These are phyloP conservation scores for Platichthys stellatus DNA, from an alignment of 2,113 vertebrate species.

Conservation along the genomic window DNA sequence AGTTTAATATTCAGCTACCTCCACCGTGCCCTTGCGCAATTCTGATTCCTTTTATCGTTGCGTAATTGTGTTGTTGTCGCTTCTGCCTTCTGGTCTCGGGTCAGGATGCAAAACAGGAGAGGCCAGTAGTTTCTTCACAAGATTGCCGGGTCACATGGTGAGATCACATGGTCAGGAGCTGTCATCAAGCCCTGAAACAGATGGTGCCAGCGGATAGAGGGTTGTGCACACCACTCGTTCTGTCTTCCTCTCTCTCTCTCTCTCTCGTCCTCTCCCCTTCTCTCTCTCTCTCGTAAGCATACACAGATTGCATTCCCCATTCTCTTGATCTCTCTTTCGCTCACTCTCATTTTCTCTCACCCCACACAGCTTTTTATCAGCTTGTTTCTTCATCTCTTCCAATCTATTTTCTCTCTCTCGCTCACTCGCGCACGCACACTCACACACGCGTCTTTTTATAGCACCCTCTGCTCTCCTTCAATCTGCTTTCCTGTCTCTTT, in stretches of 20 bases:
- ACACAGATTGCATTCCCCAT: slow-evolving; percentile 58
- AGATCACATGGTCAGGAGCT: slow-evolving; percentile 72
- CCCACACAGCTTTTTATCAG: slow-evolving; percentile 54
- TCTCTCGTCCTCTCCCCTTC: slow-evolving; percentile 13
- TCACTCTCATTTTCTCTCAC: slow-evolving; percentile 53
- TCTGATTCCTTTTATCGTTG: slow-evolving; percentile 18
- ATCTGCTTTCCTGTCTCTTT: slow-evolving; percentile 48
- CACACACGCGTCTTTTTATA: slow-evolving; percentile 53
- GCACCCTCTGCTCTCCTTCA: slow-evolving; percentile 47
- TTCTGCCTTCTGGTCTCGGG: slow-evolving; percentile 38
- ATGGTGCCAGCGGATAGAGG: slow-evolving; percentile 72
- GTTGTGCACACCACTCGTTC: slow-evolving; percentile 37
- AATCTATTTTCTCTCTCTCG: slow-evolving; percentile 53
- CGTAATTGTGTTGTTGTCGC: slow-evolving; percentile 32
- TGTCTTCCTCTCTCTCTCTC: background rate
- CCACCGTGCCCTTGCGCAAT: slow-evolving; percentile 12
- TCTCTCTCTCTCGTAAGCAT: slow-evolving; percentile 32
- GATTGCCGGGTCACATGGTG: slow-evolving; percentile 63
- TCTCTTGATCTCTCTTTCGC: slow-evolving; percentile 34
- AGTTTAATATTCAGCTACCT: slow-evolving; percentile 25
- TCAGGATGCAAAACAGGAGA: slow-evolving; percentile 39
- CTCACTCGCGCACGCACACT: slow-evolving; percentile 7
- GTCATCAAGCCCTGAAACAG: slow-evolving; percentile 72
- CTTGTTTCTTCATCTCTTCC: slow-evolving; percentile 49
- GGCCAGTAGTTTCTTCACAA: slow-evolving; percentile 50